Conservation (phyloP, 2,113 vertebrate species). For the Marmota monax region DNA sequence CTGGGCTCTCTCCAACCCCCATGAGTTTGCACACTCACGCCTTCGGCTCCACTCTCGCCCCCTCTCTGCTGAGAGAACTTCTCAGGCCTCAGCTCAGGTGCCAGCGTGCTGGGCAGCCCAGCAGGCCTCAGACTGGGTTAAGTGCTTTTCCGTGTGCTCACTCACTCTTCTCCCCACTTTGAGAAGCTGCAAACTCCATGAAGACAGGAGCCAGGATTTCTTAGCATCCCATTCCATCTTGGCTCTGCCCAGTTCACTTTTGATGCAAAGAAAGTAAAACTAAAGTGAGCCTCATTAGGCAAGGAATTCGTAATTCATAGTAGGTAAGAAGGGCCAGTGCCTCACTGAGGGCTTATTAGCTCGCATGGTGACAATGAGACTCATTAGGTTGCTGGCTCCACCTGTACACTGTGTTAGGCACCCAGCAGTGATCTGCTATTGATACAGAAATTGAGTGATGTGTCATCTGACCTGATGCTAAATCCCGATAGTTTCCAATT, state of each 20-base stretch:
- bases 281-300: neutral
- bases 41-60: neutral
- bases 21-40: neutral
- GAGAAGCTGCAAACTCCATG: neutral
- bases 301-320: neutral
- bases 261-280: conserved; percentile 12
- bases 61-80: neutral
- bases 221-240: neutral
- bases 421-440: neutral
- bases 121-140: too few species aligned
- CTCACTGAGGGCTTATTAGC: neutral
- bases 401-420: neutral
- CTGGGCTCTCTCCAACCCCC: neutral
- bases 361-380: neutral
- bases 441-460: neutral
- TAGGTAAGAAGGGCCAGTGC: neutral
- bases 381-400: neutral
- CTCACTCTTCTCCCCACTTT: neutral
- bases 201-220: neutral
- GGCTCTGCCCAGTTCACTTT: neutral
- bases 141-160: neutral
- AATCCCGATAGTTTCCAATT: conserved; percentile 14
- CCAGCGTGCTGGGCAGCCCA: too few species aligned
- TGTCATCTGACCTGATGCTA: conserved; percentile 43
- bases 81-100: neutral